These are phyloP conservation scores for Notarius quadriscutis DNA, from an alignment of 2,113 vertebrate species.

Conservation along the genomic window DNA sequence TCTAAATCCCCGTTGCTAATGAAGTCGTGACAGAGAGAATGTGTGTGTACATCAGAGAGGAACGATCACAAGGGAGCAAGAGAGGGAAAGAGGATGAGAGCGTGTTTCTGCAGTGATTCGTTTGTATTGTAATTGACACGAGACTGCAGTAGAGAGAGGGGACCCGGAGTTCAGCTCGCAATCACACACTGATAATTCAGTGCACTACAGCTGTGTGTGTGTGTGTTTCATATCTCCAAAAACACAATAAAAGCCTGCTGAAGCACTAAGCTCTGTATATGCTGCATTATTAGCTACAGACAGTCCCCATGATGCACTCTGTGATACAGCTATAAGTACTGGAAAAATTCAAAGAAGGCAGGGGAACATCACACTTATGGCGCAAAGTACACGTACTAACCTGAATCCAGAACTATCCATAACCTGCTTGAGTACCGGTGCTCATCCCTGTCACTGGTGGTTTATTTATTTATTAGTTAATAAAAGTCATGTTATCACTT, in stretches of 20 bases:
- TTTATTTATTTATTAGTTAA: too few relatives aligned
- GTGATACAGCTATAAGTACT: not conserved
- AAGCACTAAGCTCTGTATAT: not conserved
- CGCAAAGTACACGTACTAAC: not conserved
- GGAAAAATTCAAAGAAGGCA: not conserved
- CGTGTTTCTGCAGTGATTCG: conserved; percentile 18
- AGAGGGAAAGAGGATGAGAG: not conserved
- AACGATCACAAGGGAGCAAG: not conserved
- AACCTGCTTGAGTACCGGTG: not conserved
- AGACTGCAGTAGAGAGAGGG: conserved; percentile 11
- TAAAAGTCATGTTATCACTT: not conserved
- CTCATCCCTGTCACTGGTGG: not conserved
- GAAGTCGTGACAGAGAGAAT: not conserved
- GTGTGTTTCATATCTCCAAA: conserved; percentile 5
- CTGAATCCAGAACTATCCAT: not conserved
- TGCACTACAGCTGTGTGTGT: not conserved
- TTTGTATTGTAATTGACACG: conserved; percentile 22
- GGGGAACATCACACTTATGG: too few relatives aligned
- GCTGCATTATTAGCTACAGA: conserved; percentile 22
- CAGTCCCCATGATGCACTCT: not conserved
- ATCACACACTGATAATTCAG: conserved; percentile 22
- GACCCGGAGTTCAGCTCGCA: conserved; percentile 17
- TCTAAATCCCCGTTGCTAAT: not conserved
- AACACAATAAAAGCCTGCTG: conserved; percentile 7
- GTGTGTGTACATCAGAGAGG: not conserved